A percentile compares a stretch with the other conserved stretches of the same genome.
phyloP scores from a whole-genome alignment of 2,113 vertebrate genomes.

The Acanthochromis polyacanthus region DNA sequence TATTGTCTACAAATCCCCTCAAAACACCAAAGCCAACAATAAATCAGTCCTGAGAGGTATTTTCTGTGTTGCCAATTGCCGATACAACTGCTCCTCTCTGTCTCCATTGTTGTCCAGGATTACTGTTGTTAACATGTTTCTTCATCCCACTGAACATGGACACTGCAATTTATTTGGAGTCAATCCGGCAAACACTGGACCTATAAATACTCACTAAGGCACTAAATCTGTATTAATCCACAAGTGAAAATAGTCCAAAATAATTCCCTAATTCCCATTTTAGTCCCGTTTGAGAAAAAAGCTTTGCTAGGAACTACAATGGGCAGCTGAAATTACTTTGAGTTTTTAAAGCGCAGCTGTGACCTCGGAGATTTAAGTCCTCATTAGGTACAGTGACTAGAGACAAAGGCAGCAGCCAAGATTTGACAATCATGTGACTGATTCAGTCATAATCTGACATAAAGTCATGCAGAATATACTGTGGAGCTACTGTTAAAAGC shows the following conservation, averaged over 20 bases:
- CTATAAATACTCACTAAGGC: neutral
- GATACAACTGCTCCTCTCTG: neutral
- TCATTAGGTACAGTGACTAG: neutral
- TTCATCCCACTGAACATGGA: neutral
- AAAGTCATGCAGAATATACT: neutral
- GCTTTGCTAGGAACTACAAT: neutral
- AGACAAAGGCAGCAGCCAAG: neutral
- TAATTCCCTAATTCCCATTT: neutral
- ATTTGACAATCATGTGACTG: neutral
- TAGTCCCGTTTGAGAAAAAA: neutral
- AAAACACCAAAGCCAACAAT: neutral
- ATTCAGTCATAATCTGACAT: neutral
- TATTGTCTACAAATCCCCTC: neutral
- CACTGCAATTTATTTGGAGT: neutral
- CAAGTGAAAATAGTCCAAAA: constrained; percentile 1
- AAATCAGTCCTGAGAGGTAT: neutral
- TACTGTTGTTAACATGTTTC: neutral
- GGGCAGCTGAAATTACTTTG: neutral
- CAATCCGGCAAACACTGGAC: neutral
- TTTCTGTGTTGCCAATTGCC: neutral
- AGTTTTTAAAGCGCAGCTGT: neutral
- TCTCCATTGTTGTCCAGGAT: neutral
- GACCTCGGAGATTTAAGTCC: neutral
- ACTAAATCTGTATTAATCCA: neutral
- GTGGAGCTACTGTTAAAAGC: too few relatives aligned